Evolutionary conservation across 1,140 invertebrate genomes (phyloP), one percentile per base, ranked within the genome.

Genomic region (Heterodera carotae): DNA sequence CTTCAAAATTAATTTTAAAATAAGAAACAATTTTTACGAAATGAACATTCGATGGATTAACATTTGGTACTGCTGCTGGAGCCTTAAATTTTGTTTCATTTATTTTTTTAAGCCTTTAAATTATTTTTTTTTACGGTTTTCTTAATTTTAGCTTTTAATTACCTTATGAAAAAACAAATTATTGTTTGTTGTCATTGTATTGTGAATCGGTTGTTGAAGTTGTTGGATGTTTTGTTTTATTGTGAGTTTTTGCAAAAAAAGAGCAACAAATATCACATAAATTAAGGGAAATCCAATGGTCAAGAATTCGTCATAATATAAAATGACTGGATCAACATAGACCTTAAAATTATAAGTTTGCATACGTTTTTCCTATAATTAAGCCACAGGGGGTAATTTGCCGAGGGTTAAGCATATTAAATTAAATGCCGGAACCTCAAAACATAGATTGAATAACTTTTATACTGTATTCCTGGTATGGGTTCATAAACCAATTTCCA

Each of bases 291-390:
- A 71, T 12, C 69, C 29, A 48, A 71, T 33, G 0, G 69, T 31
- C 36, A 71, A 53, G 48, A 71, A n/a, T 59, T n/a, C n/a, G 33
- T 71, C 34, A 36, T 71, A 71, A 48, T 59, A 71, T 25, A 71
- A 27, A 25, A 59, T 71, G 31, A 71, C 7, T 8, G 69, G 34
- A 25, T 71, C 31, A 7, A 48, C 33, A 33, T 71, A 71, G n/a
- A n/a, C n/a, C n/a, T 22, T 71, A 31, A 59, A 48, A 56, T 18
- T 27, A 27, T 70, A 56, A 53, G n/a, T n/a, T n/a, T n/a, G n/a
- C n/a, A n/a, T n/a, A n/a, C n/a, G n/a, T n/a, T n/a, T n/a, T n/a
- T n/a, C n/a, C n/a, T n/a, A n/a, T n/a, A n/a, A n/a, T n/a, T n/a
- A n/a, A n/a, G n/a, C n/a, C n/a, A n/a, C n/a, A n/a, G n/a, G n/a